Conservation (phyloP, 2,113 vertebrate species). For the Proteles cristata region DNA sequence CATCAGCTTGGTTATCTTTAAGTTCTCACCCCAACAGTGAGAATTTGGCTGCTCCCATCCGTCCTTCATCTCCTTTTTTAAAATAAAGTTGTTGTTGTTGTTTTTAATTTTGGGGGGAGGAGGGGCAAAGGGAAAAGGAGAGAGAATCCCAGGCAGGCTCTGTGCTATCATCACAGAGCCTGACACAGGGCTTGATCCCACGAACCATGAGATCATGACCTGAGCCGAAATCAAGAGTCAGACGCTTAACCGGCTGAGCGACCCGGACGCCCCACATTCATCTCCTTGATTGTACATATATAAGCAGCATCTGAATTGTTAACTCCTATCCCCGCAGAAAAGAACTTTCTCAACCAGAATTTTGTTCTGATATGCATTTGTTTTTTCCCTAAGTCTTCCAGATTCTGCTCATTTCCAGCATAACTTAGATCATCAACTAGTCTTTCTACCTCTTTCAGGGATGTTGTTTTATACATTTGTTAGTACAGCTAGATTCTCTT, state of each 20-base stretch:
- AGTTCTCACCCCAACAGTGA: background rate
- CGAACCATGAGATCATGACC: too few species aligned
- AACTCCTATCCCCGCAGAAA: background rate
- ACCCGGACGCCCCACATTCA: too few species aligned
- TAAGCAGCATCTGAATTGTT: background rate
- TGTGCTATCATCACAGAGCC: too few species aligned
- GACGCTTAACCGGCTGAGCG: too few species aligned
- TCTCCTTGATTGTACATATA: background rate
- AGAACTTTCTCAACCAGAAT: background rate
- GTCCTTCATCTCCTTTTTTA: background rate
- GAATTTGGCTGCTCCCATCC: background rate
- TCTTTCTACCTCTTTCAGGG: background rate
- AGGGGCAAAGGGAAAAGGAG: too few species aligned
- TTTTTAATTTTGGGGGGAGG: too few species aligned
- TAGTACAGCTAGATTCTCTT: background rate
- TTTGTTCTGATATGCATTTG: too few species aligned
- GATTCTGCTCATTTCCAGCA: background rate
- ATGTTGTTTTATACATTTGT: background rate
- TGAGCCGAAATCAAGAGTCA: too few species aligned
- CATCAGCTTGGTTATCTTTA: background rate
- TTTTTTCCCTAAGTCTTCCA: background rate
- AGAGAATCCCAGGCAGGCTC: too few species aligned
- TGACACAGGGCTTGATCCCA: too few species aligned
- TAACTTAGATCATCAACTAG: background rate
- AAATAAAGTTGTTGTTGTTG: too few species aligned